These are phyloP conservation scores for Hedychridium roseum DNA, from an alignment of 2,888 invertebrate genomes.

Conservation along the genomic window DNA sequence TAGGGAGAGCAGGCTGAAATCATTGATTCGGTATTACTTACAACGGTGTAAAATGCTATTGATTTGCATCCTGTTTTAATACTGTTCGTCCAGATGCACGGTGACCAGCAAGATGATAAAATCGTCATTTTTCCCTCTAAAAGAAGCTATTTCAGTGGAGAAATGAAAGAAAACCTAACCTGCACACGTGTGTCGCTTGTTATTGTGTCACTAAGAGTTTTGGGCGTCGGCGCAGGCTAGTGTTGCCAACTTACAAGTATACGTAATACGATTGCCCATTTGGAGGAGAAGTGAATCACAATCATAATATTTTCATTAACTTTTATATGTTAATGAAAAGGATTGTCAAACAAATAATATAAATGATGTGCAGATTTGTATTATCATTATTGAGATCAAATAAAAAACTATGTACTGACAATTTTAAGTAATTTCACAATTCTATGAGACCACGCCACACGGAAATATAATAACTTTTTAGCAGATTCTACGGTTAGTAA, in stretches of 20 bases:
- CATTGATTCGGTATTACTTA: constrained; percentile 51
- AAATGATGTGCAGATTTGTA: no score
- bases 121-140: constrained; percentile 71
- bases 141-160: constrained; percentile 7
- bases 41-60: constrained; percentile 80
- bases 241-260: constrained; percentile 29
- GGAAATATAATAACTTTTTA: no score
- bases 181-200: constrained; percentile 23
- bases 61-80: constrained; percentile 80
- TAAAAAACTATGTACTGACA: no score
- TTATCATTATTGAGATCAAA: no score
- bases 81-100: constrained; percentile 84
- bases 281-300: background rate
- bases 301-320: background rate
- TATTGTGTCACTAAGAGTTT: constrained; percentile 21
- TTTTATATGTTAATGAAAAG: no score
- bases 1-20: no score
- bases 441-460: no score
- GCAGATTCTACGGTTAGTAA: no score
- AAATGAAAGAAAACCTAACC: constrained; percentile 13
- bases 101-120: constrained; percentile 85
- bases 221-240: constrained; percentile 38
- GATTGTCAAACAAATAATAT: no score
- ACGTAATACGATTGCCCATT: no score
- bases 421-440: no score